phyloP scores from a whole-genome alignment of 2,888 invertebrate species.

The Tanypteryx hageni region DNA sequence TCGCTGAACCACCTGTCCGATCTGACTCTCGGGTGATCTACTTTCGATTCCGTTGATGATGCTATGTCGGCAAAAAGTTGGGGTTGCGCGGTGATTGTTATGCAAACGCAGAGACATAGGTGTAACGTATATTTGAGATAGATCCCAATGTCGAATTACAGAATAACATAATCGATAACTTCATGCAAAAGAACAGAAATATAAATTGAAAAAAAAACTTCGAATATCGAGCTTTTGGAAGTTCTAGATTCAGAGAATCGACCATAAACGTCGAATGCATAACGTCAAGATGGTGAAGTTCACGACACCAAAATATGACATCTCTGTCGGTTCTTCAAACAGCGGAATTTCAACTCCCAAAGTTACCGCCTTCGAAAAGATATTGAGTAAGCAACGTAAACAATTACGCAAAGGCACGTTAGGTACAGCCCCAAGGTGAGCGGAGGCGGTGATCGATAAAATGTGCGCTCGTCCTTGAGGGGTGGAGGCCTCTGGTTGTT shows the following conservation, averaged over 20 bases:
- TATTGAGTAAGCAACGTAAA: background rate
- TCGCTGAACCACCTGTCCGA: background rate
- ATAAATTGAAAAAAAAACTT: background rate
- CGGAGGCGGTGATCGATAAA: background rate
- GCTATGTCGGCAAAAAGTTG: background rate
- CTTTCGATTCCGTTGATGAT: background rate
- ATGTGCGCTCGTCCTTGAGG: background rate
- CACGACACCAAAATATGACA: background rate
- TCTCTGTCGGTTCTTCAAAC: background rate
- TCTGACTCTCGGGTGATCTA: background rate
- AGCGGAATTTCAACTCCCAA: background rate
- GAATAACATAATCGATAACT: background rate
- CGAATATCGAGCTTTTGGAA: background rate
- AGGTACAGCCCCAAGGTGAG: slow-evolving; percentile 5
- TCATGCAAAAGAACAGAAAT: background rate
- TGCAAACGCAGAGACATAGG: background rate
- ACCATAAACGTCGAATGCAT: background rate
- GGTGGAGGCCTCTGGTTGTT: slow-evolving; percentile 3
- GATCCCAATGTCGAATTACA: background rate
- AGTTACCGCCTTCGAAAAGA: background rate
- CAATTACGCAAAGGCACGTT: slow-evolving; percentile 2
- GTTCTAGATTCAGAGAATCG: background rate
- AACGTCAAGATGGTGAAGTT: background rate
- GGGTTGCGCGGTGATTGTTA: background rate
- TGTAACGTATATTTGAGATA: background rate